Conservation (phyloP, 2,888 invertebrate species). For the Tipula unca region DNA sequence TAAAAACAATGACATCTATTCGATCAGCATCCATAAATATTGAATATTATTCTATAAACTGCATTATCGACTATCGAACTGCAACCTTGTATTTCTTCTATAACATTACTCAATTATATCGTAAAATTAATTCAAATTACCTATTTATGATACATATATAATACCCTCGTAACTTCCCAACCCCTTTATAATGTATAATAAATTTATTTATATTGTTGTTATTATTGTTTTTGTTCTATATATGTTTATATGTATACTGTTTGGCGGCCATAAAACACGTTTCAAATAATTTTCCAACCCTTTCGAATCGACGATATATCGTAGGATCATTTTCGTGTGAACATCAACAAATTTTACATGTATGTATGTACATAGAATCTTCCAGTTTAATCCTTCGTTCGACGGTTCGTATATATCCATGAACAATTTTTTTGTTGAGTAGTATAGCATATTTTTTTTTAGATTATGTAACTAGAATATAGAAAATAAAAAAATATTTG, state of each 20-base stretch:
- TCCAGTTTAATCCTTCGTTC: not conserved
- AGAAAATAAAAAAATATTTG: not conserved
- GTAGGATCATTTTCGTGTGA: not conserved
- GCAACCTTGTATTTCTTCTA: no score
- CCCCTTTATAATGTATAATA: not conserved
- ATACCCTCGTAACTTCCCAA: not conserved
- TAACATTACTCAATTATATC: not conserved
- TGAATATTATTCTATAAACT: no score
- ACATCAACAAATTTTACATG: not conserved
- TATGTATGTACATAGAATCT: no score
- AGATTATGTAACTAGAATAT: not conserved
- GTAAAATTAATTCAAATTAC: not conserved
- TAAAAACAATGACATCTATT: no score
- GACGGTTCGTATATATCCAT: no score
- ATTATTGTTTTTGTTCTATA: no score
- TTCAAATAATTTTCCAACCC: not conserved
- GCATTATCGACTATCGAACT: no score
- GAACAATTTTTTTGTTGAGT: no score
- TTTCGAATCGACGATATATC: not conserved
- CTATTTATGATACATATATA: not conserved
- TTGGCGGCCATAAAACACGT: constrained; percentile 3
- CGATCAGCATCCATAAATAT: no score
- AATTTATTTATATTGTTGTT: not conserved
- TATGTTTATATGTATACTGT: no score
- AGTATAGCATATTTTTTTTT: not conserved